These are phyloP conservation scores for Orthochromis indermauri DNA, from an alignment of 2,113 vertebrate genomes.

Conservation along the genomic window DNA sequence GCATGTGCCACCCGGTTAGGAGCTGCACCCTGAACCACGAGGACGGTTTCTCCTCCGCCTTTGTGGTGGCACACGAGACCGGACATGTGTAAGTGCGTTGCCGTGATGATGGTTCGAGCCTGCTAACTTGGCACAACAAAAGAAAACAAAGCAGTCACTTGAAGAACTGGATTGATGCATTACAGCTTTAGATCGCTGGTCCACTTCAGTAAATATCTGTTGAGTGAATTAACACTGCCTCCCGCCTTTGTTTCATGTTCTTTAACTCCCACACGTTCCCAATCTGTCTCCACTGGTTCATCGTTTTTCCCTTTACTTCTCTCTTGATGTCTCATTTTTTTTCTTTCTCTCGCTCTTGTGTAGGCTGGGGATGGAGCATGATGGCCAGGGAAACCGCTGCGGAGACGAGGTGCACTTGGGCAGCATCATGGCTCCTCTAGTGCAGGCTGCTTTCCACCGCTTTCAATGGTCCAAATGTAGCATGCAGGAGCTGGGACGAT, in stretches of 20 bases:
- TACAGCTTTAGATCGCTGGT: not conserved
- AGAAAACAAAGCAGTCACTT: not conserved
- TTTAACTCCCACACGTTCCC: conserved; percentile 4
- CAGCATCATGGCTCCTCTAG: conserved; percentile 97
- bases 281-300: not conserved
- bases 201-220: not conserved
- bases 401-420: conserved; percentile 95
- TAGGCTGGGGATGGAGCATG: conserved; percentile 96
- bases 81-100: conserved; percentile 91
- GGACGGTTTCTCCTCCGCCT: conserved; percentile 95
- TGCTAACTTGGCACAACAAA: not conserved
- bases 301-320: not conserved
- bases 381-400: conserved; percentile 94
- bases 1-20: conserved; percentile 95
- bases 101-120: not conserved
- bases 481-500: conserved; percentile 91
- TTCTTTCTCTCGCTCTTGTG: not conserved
- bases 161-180: not conserved
- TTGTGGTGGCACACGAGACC: conserved; percentile 96
- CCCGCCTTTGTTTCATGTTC: not conserved
- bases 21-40: conserved; percentile 98
- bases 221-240: not conserved
- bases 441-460: conserved; percentile 94
- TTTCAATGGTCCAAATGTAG: conserved; percentile 99
- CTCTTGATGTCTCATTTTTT: not conserved